phyloP scores from a whole-genome alignment of 2,113 vertebrate species.

The Psettodes erumei region DNA sequence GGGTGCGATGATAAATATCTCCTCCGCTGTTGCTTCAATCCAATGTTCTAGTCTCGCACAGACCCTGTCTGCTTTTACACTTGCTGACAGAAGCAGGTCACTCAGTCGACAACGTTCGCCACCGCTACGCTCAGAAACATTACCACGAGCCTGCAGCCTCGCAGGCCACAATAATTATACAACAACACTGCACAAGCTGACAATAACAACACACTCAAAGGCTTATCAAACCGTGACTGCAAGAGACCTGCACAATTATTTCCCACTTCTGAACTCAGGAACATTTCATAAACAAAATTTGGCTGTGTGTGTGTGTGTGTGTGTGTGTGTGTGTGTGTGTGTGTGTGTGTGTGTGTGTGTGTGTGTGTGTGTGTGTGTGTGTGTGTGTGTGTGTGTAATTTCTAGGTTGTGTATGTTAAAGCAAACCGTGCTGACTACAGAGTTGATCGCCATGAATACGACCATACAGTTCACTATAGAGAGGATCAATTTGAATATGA shows the following conservation, averaged over 20 bases:
- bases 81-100: slow-evolving; percentile 78
- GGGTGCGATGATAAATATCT: slow-evolving; percentile 54
- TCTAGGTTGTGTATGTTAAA: too few species aligned
- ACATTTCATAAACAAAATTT: slow-evolving; percentile 20
- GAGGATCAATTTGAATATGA: too few species aligned
- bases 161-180: slow-evolving; percentile 29
- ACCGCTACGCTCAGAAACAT: slow-evolving; percentile 41
- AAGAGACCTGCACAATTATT: slow-evolving; percentile 23
- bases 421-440: neutral
- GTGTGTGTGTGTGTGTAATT: neutral
- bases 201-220: slow-evolving; percentile 29
- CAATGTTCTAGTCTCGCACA: slow-evolving; percentile 37
- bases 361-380: neutral
- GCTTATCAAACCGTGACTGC: slow-evolving; percentile 20
- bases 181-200: slow-evolving; percentile 14
- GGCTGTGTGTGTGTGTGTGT: neutral
- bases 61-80: slow-evolving; percentile 46
- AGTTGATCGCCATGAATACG: too few species aligned
- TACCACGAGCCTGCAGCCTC: slow-evolving; percentile 29
- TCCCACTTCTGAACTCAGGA: slow-evolving; percentile 6
- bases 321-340: neutral
- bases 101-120: slow-evolving; percentile 58
- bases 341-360: neutral
- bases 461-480: too few species aligned
- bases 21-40: slow-evolving; percentile 37